Evolutionary conservation across 2,113 vertebrate species (phyloP).

Genomic region (Telmatochromis sp.): DNA sequence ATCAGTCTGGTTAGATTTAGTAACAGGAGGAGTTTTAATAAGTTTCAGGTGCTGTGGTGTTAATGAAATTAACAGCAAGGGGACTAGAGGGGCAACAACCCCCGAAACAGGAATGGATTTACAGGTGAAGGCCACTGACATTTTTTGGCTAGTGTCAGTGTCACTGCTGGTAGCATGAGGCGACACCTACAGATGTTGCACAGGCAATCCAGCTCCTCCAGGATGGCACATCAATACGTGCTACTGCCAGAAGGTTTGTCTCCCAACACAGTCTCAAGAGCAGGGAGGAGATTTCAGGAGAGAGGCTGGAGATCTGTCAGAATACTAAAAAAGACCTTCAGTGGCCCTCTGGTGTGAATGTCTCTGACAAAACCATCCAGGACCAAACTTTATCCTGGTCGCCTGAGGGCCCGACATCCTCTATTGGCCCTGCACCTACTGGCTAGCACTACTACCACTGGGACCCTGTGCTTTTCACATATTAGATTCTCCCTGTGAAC

Average conservation of each 20-base stretch:
- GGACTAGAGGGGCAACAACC: not conserved
- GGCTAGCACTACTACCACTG: not conserved
- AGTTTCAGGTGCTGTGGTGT: fast-evolving
- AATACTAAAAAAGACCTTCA: not conserved
- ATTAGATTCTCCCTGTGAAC: not conserved
- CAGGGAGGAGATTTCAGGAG: not conserved
- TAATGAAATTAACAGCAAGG: not conserved
- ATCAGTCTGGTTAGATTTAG: not conserved
- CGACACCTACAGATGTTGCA: not conserved
- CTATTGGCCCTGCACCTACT: not conserved
- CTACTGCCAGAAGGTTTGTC: not conserved
- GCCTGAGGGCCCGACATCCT: not conserved
- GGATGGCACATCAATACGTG: not conserved
- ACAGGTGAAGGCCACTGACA: not conserved
- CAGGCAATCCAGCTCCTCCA: not conserved
- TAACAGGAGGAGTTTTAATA: not conserved
- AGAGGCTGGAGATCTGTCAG: fast-evolving
- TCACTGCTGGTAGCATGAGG: not conserved
- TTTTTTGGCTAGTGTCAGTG: not conserved
- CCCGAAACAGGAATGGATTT: not conserved
- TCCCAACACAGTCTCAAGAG: not conserved
- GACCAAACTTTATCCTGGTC: not conserved
- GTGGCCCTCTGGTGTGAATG: not conserved
- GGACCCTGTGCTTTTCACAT: not conserved
- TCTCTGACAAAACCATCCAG: not conserved